phyloP scores from a whole-genome alignment of 1,140 invertebrate species.

The Holcopasites calliopsidis region DNA sequence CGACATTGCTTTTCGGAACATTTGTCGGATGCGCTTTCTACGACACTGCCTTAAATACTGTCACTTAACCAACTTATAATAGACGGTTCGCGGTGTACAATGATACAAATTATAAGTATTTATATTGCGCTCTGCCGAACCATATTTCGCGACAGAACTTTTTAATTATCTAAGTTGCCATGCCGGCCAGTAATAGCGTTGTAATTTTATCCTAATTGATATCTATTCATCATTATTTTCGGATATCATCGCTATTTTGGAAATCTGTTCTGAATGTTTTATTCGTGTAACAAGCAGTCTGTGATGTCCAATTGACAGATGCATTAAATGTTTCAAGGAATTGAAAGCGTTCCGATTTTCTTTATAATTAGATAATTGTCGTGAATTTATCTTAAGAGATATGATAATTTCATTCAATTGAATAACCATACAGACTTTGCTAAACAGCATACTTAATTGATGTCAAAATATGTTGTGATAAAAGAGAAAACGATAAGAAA shows the following conservation, averaged over 20 bases:
- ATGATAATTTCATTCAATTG: too few relatives aligned
- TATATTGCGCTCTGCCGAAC: neutral
- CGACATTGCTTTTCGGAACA: constrained; percentile 1
- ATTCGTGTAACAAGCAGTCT: too few relatives aligned
- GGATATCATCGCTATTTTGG: neutral
- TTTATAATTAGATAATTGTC: too few relatives aligned
- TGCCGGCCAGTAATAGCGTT: neutral
- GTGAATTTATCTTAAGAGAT: too few relatives aligned
- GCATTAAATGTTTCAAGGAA: too few relatives aligned
- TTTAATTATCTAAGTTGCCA: neutral
- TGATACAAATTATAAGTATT: constrained; percentile 11
- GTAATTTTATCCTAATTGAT: neutral
- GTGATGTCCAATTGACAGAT: too few relatives aligned
- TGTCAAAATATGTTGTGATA: too few relatives aligned
- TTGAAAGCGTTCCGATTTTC: too few relatives aligned
- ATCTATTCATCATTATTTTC: neutral
- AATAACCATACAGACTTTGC: too few relatives aligned
- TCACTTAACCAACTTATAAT: neutral
- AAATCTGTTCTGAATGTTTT: neutral
- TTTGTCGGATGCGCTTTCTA: constrained; percentile 1
- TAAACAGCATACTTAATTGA: too few relatives aligned
- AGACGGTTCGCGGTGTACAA: constrained; percentile 4
- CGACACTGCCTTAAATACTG: neutral
- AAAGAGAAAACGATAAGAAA: too few relatives aligned
- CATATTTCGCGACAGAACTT: neutral